phyloP scores from a whole-genome alignment of 2,797 vertebrate genomes.

The Argentina silus region DNA sequence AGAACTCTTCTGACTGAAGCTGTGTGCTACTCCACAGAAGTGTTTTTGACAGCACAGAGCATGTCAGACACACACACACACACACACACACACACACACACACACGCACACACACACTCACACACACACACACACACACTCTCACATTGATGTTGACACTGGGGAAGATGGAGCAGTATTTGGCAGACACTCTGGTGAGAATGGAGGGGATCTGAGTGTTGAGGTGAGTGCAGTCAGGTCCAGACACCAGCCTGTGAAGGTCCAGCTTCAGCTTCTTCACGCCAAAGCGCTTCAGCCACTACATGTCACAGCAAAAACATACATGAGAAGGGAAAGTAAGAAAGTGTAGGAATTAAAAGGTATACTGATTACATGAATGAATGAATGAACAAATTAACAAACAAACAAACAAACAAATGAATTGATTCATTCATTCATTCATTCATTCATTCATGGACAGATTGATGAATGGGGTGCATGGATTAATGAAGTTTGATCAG shows the following conservation, averaged over 20 bases:
- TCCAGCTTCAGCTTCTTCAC: conserved; percentile 81
- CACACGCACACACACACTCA: no score
- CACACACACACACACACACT: background rate
- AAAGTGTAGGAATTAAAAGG: background rate
- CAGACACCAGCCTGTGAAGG: conserved; percentile 72
- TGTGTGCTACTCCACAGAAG: background rate
- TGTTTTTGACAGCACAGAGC: conserved; percentile 4
- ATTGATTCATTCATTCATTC: background rate
- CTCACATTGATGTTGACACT: conserved; percentile 78
- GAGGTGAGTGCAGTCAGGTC: conserved; percentile 72
- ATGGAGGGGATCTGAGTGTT: conserved; percentile 55
- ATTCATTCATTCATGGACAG: no score
- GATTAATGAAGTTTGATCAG: no score
- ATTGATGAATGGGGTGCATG: background rate
- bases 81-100: background rate
- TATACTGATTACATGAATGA: background rate
- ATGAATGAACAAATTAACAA: background rate
- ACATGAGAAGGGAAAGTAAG: background rate
- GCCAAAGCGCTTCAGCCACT: conserved; percentile 82
- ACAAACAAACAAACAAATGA: no score
- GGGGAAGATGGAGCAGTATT: conserved; percentile 77
- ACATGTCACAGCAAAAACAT: conserved; percentile 31
- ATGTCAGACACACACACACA: conserved; percentile 12
- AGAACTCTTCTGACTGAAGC: conserved; percentile 13
- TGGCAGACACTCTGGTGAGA: conserved; percentile 58